These are phyloP conservation scores for Plumapathes pennacea DNA, from an alignment of 92 coral and sea anemone genomes.

Conservation along the genomic window DNA sequence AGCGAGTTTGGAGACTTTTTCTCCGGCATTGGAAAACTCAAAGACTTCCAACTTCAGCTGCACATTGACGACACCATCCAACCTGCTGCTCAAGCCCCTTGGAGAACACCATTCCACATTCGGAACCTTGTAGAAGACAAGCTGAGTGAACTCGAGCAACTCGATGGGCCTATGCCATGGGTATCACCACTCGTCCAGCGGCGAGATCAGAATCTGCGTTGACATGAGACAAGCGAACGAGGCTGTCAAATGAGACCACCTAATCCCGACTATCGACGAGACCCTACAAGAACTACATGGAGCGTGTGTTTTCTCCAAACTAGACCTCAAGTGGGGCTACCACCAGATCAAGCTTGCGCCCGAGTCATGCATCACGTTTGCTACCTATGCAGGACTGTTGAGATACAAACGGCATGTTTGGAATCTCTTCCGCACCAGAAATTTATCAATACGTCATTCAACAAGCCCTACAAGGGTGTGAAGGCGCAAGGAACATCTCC, in stretches of 20 bases:
- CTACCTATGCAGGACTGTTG: slow-evolving; percentile 45
- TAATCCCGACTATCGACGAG: slow-evolving; percentile 51
- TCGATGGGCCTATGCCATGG: slow-evolving; percentile 62
- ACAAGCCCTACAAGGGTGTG: slow-evolving; percentile 37
- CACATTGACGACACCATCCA: slow-evolving; percentile 45
- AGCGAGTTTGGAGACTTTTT: too few relatives aligned
- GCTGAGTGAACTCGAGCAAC: slow-evolving; percentile 30
- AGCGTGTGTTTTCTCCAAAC: slow-evolving; percentile 50
- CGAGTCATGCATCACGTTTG: slow-evolving; percentile 51
- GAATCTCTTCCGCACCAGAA: slow-evolving; percentile 38
- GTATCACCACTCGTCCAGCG: slow-evolving; percentile 56
- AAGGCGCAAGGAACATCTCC: slow-evolving; percentile 34
- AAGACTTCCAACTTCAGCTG: slow-evolving; percentile 26
- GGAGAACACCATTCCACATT: slow-evolving; percentile 46
- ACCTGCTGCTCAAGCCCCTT: slow-evolving; percentile 44
- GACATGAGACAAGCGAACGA: slow-evolving; percentile 49
- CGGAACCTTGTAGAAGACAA: slow-evolving; percentile 44
- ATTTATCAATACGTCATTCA: slow-evolving; percentile 49
- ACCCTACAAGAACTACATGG: slow-evolving; percentile 41
- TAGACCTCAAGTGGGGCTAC: slow-evolving; percentile 51
- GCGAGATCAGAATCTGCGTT: slow-evolving; percentile 51
- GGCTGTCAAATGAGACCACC: slow-evolving; percentile 50
- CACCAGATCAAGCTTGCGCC: slow-evolving; percentile 55
- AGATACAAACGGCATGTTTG: slow-evolving; percentile 49
- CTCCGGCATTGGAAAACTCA: slow-evolving; percentile 32